Evolutionary conservation across 2,888 invertebrate species (phyloP), one percentile per base, ranked within the genome.

Genomic region (Coelogynopora nodosa): DNA sequence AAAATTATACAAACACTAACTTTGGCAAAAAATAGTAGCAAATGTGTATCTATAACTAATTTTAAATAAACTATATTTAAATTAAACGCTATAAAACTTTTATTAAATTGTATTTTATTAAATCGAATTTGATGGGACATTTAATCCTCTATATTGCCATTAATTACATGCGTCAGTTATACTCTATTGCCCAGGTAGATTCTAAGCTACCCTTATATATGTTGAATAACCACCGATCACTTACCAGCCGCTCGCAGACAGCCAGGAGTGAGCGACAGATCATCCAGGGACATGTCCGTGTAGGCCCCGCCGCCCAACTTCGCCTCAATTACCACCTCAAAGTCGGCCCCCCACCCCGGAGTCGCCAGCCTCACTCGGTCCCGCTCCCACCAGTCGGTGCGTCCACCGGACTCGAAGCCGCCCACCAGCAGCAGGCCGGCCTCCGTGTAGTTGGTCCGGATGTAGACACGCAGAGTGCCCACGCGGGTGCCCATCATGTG

Each of bases 271-370:
- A 90, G 90, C 0, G 90, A 89, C 1, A 90, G 87, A 87, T 90
- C 90, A 88, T 90, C 90, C 80, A 90, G 84, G 1, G 88, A 90
- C 29, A 90, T 90, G 87, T 91, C 90, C 31, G 90, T 90, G 23
- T 88, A 88, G 87, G 88, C 89, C 26, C 90, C 89, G 1, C 87
- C 87, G 1, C 90, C 90, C 30, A 89, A 88, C 0, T 89, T 88
- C 26, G 89, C 90, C 86, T 90, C 90, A 27, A 91, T 88, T 23
- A 91, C 88, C 67, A 91, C 89, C 84, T 90, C 87, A 88, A 90
- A 87, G 84, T 67, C 28, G 84, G 67, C n/a, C 26, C 81, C 30
- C 10, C 23, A 10, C 0, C 13, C 0, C 18, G 23, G n/a, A 13
- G 26, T 26, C 0, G 27, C 84, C n/a, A 85, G 74, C n/a, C 84